Percentiles rank a stretch among this genome's conserved stretches.
Evolutionary conservation across 2,113 vertebrate genomes (phyloP).

Genomic region (Mungos mungo): DNA sequence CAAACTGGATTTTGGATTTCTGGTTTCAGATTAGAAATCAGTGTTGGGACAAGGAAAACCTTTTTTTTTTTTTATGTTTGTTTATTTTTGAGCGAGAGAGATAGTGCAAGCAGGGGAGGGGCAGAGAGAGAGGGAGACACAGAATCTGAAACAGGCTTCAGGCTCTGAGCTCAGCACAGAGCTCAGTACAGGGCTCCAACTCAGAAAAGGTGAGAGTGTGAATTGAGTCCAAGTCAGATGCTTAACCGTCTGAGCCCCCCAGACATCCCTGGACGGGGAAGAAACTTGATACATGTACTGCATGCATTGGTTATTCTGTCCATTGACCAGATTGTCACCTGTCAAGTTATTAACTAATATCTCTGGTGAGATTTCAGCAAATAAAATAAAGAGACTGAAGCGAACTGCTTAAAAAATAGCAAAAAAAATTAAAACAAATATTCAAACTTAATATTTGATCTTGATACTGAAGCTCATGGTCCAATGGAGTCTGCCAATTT

Average conservation of each 20-base stretch:
- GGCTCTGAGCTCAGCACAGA: no score
- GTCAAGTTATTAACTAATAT: background rate
- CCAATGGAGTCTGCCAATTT: background rate
- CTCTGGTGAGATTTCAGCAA: slow-evolving; percentile 4
- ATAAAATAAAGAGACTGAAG: background rate
- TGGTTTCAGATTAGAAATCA: background rate
- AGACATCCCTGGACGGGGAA: background rate
- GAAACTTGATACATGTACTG: background rate
- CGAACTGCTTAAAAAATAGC: background rate
- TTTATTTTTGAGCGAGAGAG: no score
- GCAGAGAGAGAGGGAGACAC: no score
- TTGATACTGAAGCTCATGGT: background rate
- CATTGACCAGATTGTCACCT: background rate
- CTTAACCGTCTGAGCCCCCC: no score
- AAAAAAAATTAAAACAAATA: background rate
- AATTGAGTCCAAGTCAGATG: no score
- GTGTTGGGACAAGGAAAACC: background rate
- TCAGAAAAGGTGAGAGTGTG: no score
- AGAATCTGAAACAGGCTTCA: no score
- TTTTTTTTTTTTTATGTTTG: no score
- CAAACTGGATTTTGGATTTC: background rate
- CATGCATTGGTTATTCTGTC: background rate
- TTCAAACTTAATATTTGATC: background rate
- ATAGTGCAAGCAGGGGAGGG: no score
- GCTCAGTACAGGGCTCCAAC: no score